A percentile compares a stretch with the other conserved stretches of the same genome.
phyloP scores from a whole-genome alignment of 2,797 vertebrate genomes.

The Tapirus indicus region DNA sequence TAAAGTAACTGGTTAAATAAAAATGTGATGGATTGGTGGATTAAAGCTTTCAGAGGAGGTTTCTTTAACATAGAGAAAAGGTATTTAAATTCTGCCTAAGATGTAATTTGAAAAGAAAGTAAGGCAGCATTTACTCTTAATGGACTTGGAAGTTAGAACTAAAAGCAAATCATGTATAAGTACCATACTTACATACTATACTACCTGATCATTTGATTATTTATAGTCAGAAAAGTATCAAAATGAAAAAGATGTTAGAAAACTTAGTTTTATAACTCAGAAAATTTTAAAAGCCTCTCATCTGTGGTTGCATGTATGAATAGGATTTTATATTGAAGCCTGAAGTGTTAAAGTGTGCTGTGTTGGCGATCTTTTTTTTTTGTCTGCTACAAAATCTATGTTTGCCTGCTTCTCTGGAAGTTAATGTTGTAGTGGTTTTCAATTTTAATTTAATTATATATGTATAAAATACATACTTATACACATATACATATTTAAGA shows the following conservation, averaged over 20 bases:
- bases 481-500: not conserved
- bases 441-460: not conserved
- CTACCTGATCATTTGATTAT: not conserved
- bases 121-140: not conserved
- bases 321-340: not conserved
- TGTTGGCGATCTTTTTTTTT: not conserved
- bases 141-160: not conserved
- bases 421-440: not conserved
- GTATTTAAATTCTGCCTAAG: slow-evolving; percentile 5
- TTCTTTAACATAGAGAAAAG: slow-evolving; percentile 33
- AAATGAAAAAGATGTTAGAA: not conserved
- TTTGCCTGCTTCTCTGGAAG: not conserved
- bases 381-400: not conserved
- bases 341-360: not conserved
- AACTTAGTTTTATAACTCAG: not conserved
- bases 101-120: slow-evolving; percentile 50
- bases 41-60: not conserved
- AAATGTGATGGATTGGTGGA: not conserved
- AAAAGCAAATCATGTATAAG: not conserved
- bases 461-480: not conserved
- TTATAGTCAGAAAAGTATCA: not conserved
- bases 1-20: slow-evolving; percentile 14
- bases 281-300: not conserved
- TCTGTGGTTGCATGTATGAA: not conserved
- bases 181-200: not conserved